Evolutionary conservation across 2,113 vertebrate species (phyloP).

Genomic region (Heterotis niloticus): DNA sequence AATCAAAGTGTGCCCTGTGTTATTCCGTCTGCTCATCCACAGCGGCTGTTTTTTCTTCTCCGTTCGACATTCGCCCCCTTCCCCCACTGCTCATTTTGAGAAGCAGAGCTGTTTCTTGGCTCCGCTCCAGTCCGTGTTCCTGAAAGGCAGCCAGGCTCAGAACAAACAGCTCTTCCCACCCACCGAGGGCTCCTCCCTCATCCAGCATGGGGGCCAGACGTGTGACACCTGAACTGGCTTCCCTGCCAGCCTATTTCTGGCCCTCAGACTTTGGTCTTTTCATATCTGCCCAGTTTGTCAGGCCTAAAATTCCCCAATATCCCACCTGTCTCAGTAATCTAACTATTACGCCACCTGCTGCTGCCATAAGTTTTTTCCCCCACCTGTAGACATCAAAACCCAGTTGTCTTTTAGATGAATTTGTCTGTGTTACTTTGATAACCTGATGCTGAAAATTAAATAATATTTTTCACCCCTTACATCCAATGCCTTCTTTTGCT

Average conservation of each 20-base stretch:
- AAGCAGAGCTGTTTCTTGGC: slow-evolving; percentile 40
- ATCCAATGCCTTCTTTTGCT: too few relatives aligned
- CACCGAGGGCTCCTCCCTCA: background rate
- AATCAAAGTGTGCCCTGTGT: too few relatives aligned
- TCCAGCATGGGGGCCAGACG: background rate
- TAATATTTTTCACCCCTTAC: too few relatives aligned
- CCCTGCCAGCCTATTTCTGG: background rate
- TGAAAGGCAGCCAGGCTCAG: slow-evolving; percentile 43
- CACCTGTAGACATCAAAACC: too few relatives aligned
- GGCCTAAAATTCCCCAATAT: background rate
- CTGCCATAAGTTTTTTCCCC: too few relatives aligned
- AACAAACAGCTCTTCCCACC: slow-evolving; percentile 37
- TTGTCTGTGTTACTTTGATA: too few relatives aligned
- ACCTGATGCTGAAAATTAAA: too few relatives aligned
- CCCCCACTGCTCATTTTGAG: slow-evolving; percentile 35
- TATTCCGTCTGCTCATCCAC: too few relatives aligned
- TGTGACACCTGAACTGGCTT: background rate
- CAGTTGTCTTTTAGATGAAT: too few relatives aligned
- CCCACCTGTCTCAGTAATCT: too few relatives aligned
- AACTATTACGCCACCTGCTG: too few relatives aligned
- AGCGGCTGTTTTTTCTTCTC: background rate
- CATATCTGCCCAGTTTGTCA: too few relatives aligned
- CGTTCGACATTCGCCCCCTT: background rate
- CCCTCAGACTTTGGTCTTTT: background rate
- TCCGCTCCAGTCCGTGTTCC: slow-evolving; percentile 28